phyloP scores from a whole-genome alignment of 2,888 invertebrate species.

The Lagria hirta region DNA sequence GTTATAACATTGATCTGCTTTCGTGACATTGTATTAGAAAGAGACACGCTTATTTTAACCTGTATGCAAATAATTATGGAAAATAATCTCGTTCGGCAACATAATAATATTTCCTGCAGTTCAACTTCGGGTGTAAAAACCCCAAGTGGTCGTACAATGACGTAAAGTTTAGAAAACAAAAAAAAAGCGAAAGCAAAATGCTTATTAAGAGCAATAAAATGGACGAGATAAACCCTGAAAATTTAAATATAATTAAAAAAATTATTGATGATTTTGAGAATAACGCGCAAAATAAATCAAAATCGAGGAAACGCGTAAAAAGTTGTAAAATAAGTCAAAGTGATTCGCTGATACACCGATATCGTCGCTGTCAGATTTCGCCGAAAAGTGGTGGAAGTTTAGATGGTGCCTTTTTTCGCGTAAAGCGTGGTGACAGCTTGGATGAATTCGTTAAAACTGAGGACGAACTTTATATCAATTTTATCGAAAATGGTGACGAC shows the following conservation, averaged over 20 bases:
- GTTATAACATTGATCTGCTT: conserved; percentile 29
- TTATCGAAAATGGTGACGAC: conserved; percentile 42
- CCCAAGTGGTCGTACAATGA: no score
- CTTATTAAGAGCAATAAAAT: conserved; percentile 31
- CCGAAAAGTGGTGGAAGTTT: conserved; percentile 40
- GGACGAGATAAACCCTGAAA: conserved; percentile 38
- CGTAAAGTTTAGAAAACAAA: no score
- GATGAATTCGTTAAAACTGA: conserved; percentile 40
- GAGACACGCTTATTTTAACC: conserved; percentile 9
- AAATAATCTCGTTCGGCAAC: neutral
- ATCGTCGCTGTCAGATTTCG: conserved; percentile 38
- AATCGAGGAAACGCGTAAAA: conserved; percentile 22
- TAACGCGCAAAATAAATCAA: conserved; percentile 20
- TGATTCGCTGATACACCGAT: conserved; percentile 42
- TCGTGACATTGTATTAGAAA: conserved; percentile 24
- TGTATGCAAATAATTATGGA: conserved; percentile 3
- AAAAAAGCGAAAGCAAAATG: conserved; percentile 26
- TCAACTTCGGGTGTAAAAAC: no score
- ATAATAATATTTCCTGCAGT: no score
- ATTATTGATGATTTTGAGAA: conserved; percentile 50
- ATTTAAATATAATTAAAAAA: conserved; percentile 49
- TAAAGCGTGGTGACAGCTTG: conserved; percentile 35
- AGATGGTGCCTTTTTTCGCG: conserved; percentile 36
- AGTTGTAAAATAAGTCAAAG: conserved; percentile 40
- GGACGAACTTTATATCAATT: conserved; percentile 47